phyloP scores from a whole-genome alignment of 2,888 invertebrate genomes.

The Pammene fasciana region DNA sequence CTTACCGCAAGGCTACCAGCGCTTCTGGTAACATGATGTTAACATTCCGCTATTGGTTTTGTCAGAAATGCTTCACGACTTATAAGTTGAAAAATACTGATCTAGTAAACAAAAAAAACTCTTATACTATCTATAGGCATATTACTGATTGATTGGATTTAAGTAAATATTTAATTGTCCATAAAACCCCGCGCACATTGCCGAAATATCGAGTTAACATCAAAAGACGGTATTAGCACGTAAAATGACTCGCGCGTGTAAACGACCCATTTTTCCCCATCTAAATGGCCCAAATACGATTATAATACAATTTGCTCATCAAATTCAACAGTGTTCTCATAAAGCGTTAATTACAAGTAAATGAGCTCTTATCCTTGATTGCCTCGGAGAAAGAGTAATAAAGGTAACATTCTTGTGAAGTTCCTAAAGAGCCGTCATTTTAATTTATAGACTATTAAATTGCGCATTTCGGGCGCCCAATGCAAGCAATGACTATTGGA shows the following conservation, averaged over 20 bases:
- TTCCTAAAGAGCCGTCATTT: constrained; percentile 21
- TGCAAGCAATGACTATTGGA: too few species aligned
- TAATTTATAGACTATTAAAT: constrained; percentile 20
- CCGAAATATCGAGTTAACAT: not conserved
- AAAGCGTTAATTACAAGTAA: constrained; percentile 31
- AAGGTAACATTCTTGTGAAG: constrained; percentile 33
- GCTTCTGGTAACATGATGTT: too few species aligned
- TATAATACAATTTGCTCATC: constrained; percentile 33
- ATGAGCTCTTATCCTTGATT: constrained; percentile 29
- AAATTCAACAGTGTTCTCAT: constrained; percentile 33
- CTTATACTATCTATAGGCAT: too few species aligned
- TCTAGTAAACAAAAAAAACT: too few species aligned
- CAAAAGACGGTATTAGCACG: not conserved
- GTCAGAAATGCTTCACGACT: too few species aligned
- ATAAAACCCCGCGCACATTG: not conserved
- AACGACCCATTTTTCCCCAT: constrained; percentile 8
- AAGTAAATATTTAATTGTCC: too few species aligned
- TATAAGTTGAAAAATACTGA: too few species aligned
- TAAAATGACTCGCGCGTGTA: constrained; percentile 1
- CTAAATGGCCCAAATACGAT: constrained; percentile 17
- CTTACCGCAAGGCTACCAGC: too few species aligned
- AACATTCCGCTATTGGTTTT: too few species aligned
- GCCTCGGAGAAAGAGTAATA: constrained; percentile 26
- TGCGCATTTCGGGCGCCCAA: too few species aligned
- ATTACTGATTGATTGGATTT: too few species aligned